Evolutionary conservation across 2,888 invertebrate genomes (phyloP), one percentile per base, ranked within the genome.

Genomic region (Peribatodes rhomboidaria): DNA sequence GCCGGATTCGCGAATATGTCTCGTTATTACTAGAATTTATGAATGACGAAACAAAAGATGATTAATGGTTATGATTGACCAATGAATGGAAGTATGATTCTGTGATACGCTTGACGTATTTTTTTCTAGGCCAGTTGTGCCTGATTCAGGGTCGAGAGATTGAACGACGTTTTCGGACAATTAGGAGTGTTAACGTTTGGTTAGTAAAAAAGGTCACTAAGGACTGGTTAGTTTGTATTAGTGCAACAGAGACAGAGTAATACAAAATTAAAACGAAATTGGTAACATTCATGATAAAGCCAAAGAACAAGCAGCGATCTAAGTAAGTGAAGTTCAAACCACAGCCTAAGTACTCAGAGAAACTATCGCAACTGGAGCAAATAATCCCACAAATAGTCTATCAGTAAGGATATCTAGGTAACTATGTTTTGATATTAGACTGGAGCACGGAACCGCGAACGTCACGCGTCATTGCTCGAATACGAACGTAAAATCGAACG

Each of bases 1-100:
- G 44, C 35, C 14, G 39, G 16, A 16, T 61, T 61, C 50, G 61
- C 67, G 39, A 58, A 64, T 41, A 54, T 47, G 54, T 57, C 54
- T 58, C 44, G 44, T 61, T 59, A 56, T n/a, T 55, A 44, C 31
- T 39, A 7, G n/a, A 39, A 55, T 64, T 61, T 61, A 61, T 57
- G 49, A 46, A 53, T 56, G 50, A 60, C 39, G 18, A 39, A 20
- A 58, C 53, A 53, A 44, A 61, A 18, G 37, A 39, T 53, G 39
- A 47, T 52, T 37, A 37, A 33, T 13, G 16, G 20, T 55, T 44
- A 55, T 16, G 20, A 44, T 6, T 31, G 20, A 27, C 16, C 41
- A 27, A 44, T 44, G 55, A 16, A 44, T 10, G 18, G 33, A 27
- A 16, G 10, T 8, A 42, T 55, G n/a, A 16, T 44, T 44, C 22